Percentiles rank a stretch among this genome's conserved stretches.
Evolutionary conservation across 2,797 vertebrate genomes (phyloP).

Genomic region (Rhincodon typus): DNA sequence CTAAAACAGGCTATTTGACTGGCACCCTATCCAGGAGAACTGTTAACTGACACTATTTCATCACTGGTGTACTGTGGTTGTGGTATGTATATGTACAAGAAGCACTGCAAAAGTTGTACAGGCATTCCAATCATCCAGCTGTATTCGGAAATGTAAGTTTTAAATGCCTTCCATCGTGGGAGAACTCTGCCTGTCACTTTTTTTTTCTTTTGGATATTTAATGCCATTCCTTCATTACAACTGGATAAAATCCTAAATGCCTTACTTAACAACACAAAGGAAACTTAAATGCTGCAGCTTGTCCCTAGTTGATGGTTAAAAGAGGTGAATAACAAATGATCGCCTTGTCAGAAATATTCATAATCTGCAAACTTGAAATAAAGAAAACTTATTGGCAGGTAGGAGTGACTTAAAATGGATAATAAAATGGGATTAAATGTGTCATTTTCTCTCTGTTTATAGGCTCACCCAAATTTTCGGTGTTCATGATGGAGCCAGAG

Average conservation of each 20-base stretch:
- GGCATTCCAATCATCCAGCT: too few relatives aligned
- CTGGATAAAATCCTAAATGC: not conserved
- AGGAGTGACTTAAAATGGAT: too few relatives aligned
- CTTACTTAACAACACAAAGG: not conserved
- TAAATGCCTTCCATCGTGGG: too few relatives aligned
- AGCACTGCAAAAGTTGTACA: not conserved
- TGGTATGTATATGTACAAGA: not conserved
- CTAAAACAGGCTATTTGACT: not conserved
- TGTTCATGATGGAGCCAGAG: not conserved
- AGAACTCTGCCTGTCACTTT: too few relatives aligned
- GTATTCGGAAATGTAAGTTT: too few relatives aligned
- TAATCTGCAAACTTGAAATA: not conserved
- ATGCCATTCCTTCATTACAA: not conserved
- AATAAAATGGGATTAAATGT: too few relatives aligned
- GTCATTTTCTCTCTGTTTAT: not conserved
- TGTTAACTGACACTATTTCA: not conserved
- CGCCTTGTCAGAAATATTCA: not conserved
- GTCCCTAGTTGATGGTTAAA: not conserved
- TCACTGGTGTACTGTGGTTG: not conserved
- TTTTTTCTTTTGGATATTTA: not conserved
- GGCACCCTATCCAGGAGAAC: not conserved
- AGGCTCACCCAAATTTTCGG: slow-evolving; percentile 19
- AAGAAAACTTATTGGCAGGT: not conserved
- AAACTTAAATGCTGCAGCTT: not conserved
- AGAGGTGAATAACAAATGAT: not conserved